A percentile compares a stretch with the other conserved stretches of the same genome.
These are phyloP conservation scores for Creontiades dilutus DNA, from an alignment of 2,888 invertebrate species.

Conservation along the genomic window DNA sequence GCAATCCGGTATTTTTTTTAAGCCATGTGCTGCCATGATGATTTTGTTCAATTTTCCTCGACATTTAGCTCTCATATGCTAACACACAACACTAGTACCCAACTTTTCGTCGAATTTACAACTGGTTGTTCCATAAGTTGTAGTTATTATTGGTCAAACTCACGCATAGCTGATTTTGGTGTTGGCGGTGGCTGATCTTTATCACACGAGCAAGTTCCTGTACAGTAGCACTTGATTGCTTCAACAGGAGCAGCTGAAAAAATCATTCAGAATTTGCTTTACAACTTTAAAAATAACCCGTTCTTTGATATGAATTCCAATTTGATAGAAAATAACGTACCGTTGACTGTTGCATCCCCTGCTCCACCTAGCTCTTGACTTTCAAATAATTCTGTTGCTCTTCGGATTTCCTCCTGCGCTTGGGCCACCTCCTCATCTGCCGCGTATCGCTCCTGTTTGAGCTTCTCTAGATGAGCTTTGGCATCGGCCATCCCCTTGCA, in stretches of 20 bases:
- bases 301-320: too few species aligned
- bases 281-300: neutral
- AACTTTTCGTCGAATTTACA: too few species aligned
- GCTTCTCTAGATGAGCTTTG: constrained; percentile 68
- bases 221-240: constrained; percentile 75
- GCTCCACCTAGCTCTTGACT: constrained; percentile 71
- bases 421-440: constrained; percentile 55
- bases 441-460: constrained; percentile 52
- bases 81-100: too few species aligned
- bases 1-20: too few species aligned
- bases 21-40: too few species aligned
- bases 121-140: too few species aligned
- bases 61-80: too few species aligned
- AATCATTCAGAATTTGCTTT: neutral
- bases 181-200: constrained; percentile 68
- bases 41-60: too few species aligned
- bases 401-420: constrained; percentile 41
- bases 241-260: constrained; percentile 52
- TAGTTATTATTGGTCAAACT: neutral
- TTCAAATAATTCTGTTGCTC: constrained; percentile 64
- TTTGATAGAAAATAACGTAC: neutral
- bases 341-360: constrained; percentile 53
- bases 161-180: constrained; percentile 71
- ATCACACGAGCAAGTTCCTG: constrained; percentile 73
- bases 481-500: constrained; percentile 63